phyloP scores from a whole-genome alignment of 2,888 invertebrate species.

The Acanthosepion lycidas region DNA sequence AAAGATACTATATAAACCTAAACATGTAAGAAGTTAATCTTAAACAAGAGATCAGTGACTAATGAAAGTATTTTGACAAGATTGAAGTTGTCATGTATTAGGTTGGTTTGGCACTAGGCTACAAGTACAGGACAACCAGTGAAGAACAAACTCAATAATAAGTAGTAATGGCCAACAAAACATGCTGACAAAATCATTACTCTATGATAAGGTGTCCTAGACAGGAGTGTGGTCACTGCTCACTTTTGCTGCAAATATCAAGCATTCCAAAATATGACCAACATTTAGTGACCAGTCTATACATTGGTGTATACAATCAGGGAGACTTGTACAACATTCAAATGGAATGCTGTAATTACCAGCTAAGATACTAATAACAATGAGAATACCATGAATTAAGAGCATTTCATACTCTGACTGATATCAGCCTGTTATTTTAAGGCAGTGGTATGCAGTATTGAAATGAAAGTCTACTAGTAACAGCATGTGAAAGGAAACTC shows the following conservation, averaged over 20 bases:
- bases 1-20: no score
- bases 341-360: neutral
- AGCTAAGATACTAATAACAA: neutral
- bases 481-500: neutral
- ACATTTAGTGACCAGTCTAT: neutral
- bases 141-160: no score
- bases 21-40: no score
- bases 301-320: neutral
- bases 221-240: neutral
- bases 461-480: neutral
- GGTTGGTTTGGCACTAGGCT: no score
- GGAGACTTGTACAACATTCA: neutral
- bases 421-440: neutral
- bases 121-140: no score
- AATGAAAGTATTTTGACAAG: neutral
- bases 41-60: neutral
- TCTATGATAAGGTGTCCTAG: no score
- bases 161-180: no score
- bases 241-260: neutral
- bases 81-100: neutral
- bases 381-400: neutral
- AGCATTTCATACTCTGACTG: neutral
- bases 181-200: no score
- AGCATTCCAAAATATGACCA: conserved; percentile 1
- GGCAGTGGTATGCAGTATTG: neutral